Base-by-base conservation (phyloP, 2,113 vertebrate genomes). In the Lonchura striata region DNA sequence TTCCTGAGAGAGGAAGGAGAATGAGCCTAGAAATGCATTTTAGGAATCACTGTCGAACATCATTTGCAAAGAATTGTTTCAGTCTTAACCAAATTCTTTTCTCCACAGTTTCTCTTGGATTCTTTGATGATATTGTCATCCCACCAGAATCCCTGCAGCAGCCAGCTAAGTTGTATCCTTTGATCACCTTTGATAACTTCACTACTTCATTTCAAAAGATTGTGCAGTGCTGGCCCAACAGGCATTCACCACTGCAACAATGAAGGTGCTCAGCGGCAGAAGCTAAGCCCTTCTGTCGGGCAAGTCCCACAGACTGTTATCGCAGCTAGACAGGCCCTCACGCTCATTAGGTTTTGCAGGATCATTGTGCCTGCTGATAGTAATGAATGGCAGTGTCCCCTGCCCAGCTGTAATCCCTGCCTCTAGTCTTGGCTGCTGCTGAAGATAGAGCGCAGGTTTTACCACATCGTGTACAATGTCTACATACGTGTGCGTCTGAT, bases 151-250 rank as follows among this genome's bases (percentile, higher is more conserved):
- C 99, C 2, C 98, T 99, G 86, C 99, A 99, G 88, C 99, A 99
- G 95, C 99, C 99, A 17, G 98, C 98, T 52, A 99, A 99, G 89
- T 99, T 99, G 99, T 99, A 99, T 99, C 99, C 99, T 98, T 92
- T 97, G 88, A 88, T 88, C 93, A 93, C 93, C 94, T 96, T 88
- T 47, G 90, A 84, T 93, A 95, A 93, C 92, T 78, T 91, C 13
- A 87, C 88, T 87, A 53, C 94, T 96, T 95, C 70, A 74, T 94
- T 88, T 94, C 54, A 88, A 96, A 96, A 60, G 90, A 93, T 93
- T 82, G 79, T 97, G 95, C 85, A 95, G 93, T 68, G 95, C 85
- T 96, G 92, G 90, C 82, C 95, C 82, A 70, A 61, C 87, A 75
- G 87, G 86, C 88, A 94, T 95, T 95, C 88, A 81, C 15, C 41